Evolutionary conservation across 2,113 vertebrate species (phyloP).

Genomic region (Cariama cristata): DNA sequence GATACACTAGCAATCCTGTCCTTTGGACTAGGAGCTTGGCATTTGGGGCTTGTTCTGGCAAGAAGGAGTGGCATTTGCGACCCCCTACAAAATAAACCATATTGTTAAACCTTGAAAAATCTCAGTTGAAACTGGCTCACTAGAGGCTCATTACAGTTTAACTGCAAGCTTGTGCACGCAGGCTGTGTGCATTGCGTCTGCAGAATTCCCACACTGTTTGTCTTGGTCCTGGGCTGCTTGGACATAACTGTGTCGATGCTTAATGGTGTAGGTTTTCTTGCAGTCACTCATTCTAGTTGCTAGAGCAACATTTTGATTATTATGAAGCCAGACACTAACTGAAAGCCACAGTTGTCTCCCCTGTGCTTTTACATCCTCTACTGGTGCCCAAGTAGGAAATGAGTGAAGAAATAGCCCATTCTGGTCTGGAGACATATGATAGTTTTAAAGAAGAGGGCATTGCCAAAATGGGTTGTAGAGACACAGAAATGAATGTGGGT

Average conservation of each 20-base stretch:
- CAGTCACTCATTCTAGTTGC: neutral
- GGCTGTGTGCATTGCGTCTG: accelerated
- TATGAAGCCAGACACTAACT: neutral
- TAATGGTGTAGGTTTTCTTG: neutral
- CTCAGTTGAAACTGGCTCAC: neutral
- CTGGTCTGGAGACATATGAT: neutral
- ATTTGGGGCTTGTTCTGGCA: neutral
- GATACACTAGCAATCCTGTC: neutral
- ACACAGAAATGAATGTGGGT: neutral
- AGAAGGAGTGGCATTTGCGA: neutral
- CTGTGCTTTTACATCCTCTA: neutral
- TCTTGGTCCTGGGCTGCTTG: neutral
- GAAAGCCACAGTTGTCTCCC: neutral
- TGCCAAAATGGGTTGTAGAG: neutral
- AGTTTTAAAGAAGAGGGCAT: neutral
- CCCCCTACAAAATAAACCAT: neutral
- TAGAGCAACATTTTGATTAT: neutral
- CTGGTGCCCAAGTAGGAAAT: neutral
- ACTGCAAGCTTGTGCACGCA: neutral
- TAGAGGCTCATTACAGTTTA: neutral
- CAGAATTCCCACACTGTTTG: neutral
- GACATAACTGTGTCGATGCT: neutral
- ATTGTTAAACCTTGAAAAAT: neutral
- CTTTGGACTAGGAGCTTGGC: neutral
- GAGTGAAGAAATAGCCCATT: neutral